A percentile compares a stretch with the other conserved stretches of the same genome.
Conservation (phyloP, 2,888 invertebrate species). For the Crossocerus cetratus region DNA sequence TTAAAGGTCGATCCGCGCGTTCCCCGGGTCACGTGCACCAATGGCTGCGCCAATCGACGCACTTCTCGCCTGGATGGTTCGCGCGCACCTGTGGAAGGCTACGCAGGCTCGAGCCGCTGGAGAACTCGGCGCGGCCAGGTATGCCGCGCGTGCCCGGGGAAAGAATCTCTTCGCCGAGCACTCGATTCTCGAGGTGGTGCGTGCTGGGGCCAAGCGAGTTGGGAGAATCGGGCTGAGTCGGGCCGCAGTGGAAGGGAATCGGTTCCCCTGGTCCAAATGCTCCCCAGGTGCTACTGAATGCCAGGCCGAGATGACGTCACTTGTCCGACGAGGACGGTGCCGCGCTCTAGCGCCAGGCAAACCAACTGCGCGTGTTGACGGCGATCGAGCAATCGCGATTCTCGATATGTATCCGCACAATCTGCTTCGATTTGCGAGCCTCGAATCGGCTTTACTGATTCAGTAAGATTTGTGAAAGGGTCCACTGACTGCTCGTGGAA, state of each 20-base stretch:
- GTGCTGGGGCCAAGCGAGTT: neutral
- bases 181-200: neutral
- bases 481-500: no score
- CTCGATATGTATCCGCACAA: no score
- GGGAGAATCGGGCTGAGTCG: neutral
- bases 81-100: neutral
- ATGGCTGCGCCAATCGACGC: constrained; percentile 4
- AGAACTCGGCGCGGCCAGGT: no score
- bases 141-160: no score
- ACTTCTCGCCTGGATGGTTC: neutral
- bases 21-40: constrained; percentile 37
- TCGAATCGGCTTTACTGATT: no score
- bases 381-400: no score
- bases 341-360: neutral
- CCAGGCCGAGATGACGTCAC: neutral
- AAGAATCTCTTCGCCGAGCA: no score
- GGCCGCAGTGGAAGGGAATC: no score
- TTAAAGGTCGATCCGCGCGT: constrained; percentile 51
- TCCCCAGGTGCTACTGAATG: no score
- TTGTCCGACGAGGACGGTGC: neutral
- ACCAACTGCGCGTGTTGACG: neutral
- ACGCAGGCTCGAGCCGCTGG: neutral
- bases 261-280: no score
- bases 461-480: no score
- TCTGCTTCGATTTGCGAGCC: no score